These are phyloP conservation scores for Yoshiicerus persimilis DNA, from an alignment of 1,140 invertebrate species.

Conservation along the genomic window DNA sequence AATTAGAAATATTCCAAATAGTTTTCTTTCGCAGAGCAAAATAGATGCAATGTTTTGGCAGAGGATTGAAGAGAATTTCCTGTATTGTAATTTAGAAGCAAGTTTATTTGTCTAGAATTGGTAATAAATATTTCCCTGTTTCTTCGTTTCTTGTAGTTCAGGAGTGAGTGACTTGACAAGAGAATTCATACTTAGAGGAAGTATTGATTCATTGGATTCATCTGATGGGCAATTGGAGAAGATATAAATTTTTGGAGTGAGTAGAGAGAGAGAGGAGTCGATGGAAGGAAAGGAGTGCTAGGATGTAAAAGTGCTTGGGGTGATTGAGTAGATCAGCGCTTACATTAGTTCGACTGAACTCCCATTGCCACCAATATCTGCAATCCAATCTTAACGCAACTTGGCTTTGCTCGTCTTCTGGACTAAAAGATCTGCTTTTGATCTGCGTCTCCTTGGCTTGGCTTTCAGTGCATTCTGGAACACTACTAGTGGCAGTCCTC, in stretches of 20 bases:
- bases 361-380: slow-evolving; percentile 7
- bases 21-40: no score
- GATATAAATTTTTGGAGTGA: not conserved
- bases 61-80: no score
- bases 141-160: no score
- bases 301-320: slow-evolving; percentile 11
- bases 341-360: not conserved
- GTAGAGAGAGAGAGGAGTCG: not conserved
- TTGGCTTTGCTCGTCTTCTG: not conserved
- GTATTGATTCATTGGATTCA: not conserved
- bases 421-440: not conserved
- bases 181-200: not conserved
- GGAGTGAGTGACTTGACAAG: no score
- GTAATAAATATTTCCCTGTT: no score
- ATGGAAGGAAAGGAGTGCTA: not conserved
- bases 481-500: no score
- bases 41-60: no score
- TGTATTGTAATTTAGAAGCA: no score
- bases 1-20: no score
- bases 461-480: no score
- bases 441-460: not conserved
- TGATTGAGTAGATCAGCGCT: slow-evolving; percentile 8
- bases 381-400: slow-evolving; percentile 13
- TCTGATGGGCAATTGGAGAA: not conserved
- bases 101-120: no score